Base-by-base conservation (phyloP, 2,797 vertebrate species). In the Thripadectes ignobilis region DNA sequence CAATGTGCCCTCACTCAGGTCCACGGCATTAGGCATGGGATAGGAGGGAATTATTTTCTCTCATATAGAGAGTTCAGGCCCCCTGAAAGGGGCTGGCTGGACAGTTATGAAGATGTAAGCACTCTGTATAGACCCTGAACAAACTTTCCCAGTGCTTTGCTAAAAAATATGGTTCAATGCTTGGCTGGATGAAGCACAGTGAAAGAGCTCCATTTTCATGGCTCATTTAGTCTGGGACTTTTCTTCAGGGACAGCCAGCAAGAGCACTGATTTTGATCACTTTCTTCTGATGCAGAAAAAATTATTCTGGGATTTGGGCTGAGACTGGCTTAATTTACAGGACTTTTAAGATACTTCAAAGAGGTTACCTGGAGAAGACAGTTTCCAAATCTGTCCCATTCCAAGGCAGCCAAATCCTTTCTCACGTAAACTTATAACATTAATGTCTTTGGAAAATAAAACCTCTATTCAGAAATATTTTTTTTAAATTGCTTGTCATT, bases 21-120 rank as follows among this genome's bases (percentile, higher is more conserved):
- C 72, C 14, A 29, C 34, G 58, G 57, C 57, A 62, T 36, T 57
- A 72, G 22, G 12, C 45, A 88, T 34, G 52, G 45, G 15, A 84
- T 55, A 63, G 22, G 38, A 86, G 76, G 79, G 89, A 93, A 73
- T 52, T 62, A 13, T 75, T 88, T 91, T 83, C 49, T 66, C 68
- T 41, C 41, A 59, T 27, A 36, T 11, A 38, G 45, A 57, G 54
- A 92, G 26, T 72, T 89, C 49, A 81, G 66, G 36, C n/a, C 46
- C 41, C 78, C 32, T 52, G 19, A 74, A 88, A 92, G 43, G 29
- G 66, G 62, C 39, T 72, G 66, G 62, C 62, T 89, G 89, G 89
- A 86, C 75, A 94, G 76, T 88, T 96, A 88, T 76, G 85, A 91
- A 91, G 85, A 95, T 75, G 59, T 83, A 96, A 95, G 38, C 30